These are phyloP conservation scores for Rotaria magnacalcarata DNA, from an alignment of 2,888 invertebrate species.

Conservation along the genomic window DNA sequence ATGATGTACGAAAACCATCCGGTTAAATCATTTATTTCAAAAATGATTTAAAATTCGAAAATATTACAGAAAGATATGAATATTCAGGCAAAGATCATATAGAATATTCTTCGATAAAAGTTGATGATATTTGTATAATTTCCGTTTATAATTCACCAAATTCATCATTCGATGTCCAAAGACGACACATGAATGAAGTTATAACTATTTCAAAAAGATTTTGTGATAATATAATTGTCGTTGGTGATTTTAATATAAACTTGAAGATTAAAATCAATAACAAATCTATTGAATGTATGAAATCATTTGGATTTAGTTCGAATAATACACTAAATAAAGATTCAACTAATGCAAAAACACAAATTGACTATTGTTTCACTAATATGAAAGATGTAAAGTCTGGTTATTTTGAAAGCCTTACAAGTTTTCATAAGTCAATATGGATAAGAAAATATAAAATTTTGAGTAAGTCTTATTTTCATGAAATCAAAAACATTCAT, in stretches of 20 bases:
- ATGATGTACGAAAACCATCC: background rate
- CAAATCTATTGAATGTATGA: no score
- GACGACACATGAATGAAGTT: background rate
- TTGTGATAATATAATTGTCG: background rate
- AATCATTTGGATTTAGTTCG: no score
- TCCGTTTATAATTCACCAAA: background rate
- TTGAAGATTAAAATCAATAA: no score
- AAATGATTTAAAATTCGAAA: background rate
- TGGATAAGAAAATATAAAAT: background rate
- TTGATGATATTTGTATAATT: background rate
- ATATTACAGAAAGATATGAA: slow-evolving; percentile 11
- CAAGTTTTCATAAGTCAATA: background rate
- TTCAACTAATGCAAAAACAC: no score
- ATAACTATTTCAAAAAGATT: background rate
- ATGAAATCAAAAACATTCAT: background rate
- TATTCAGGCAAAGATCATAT: slow-evolving; percentile 20
- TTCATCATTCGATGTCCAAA: background rate
- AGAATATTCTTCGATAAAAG: background rate
- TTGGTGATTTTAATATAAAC: no score
- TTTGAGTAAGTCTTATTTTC: background rate
- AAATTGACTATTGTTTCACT: no score
- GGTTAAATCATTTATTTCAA: slow-evolving; percentile 9
- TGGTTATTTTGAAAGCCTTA: no score
- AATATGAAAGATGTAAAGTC: no score
- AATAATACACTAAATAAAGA: no score